A percentile compares a stretch with the other conserved stretches of the same genome.
These are phyloP conservation scores for Aldabrachelys gigantea DNA, from an alignment of 2,113 vertebrate species.

Conservation along the genomic window DNA sequence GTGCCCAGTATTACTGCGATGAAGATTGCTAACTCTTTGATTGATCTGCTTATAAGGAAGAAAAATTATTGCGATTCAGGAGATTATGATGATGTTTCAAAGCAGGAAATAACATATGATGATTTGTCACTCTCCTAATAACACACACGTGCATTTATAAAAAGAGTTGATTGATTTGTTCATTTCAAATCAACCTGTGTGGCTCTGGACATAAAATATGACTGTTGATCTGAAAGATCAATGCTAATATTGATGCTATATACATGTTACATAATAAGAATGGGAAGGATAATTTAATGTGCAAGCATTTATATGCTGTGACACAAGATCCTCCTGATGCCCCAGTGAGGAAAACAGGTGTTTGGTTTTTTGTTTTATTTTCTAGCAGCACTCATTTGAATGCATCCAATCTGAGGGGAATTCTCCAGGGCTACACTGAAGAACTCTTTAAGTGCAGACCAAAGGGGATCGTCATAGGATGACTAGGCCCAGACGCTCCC, in stretches of 20 bases:
- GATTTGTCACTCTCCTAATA: background rate
- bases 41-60: background rate
- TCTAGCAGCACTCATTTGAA: background rate
- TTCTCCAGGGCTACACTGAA: background rate
- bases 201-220: background rate
- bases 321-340: background rate
- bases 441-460: background rate
- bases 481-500: background rate
- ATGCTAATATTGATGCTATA: background rate
- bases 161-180: background rate
- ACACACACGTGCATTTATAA: background rate
- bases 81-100: background rate
- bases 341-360: background rate
- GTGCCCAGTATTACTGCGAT: background rate
- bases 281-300: background rate
- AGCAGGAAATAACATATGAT: background rate
- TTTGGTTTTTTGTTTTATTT: background rate
- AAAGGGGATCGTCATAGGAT: background rate
- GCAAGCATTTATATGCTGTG: background rate
- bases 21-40: background rate
- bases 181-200: constrained; percentile 4
- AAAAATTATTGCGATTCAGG: background rate
- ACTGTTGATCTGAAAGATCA: background rate
- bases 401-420: background rate
- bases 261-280: background rate